phyloP scores from a whole-genome alignment of 2,113 vertebrate genomes.

The Nycticorax nycticorax region DNA sequence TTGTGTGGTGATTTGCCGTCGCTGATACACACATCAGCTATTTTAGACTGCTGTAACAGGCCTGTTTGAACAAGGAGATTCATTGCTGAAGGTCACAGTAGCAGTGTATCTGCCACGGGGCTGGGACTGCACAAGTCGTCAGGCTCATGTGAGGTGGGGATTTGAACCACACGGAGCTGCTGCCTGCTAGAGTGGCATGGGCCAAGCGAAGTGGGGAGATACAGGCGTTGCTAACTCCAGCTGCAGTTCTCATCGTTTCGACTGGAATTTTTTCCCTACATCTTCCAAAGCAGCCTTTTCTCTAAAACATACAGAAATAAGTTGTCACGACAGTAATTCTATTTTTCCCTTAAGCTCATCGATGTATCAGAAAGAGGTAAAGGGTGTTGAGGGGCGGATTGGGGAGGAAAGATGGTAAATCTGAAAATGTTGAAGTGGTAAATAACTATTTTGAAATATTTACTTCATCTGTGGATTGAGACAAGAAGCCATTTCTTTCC shows the following conservation, averaged over 20 bases:
- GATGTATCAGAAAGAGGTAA: not conserved
- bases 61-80: not conserved
- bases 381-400: rapidly evolving
- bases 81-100: not conserved
- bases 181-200: not conserved
- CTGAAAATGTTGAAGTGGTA: not conserved
- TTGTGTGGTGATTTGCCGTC: not conserved
- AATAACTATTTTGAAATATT: not conserved
- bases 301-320: not conserved
- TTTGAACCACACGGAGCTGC: not conserved
- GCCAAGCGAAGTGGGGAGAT: not conserved
- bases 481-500: not conserved
- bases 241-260: not conserved
- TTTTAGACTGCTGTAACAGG: not conserved
- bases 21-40: rapidly evolving
- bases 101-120: not conserved
- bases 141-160: not conserved
- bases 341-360: not conserved
- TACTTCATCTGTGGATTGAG: not conserved
- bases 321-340: not conserved
- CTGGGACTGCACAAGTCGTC: not conserved
- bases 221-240: not conserved
- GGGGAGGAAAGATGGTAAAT: not conserved
- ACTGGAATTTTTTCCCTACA: not conserved
- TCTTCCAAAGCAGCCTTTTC: not conserved